These are phyloP conservation scores for Yoshiicerus persimilis DNA, from an alignment of 1,140 invertebrate genomes.

Conservation along the genomic window DNA sequence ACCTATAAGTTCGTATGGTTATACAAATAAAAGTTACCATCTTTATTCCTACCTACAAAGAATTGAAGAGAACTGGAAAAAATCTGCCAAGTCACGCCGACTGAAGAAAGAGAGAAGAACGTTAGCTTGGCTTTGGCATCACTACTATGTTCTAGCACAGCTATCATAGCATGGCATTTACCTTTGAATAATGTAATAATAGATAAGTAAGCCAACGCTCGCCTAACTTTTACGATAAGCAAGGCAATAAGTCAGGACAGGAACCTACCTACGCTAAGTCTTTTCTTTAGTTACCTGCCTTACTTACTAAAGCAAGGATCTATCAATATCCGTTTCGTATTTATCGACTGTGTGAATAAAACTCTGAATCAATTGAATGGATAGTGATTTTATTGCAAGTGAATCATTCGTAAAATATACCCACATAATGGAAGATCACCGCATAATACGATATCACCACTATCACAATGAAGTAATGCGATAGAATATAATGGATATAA, in stretches of 20 bases:
- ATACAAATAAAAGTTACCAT: neutral
- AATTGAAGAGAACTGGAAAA: conserved; percentile 13
- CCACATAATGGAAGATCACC: neutral
- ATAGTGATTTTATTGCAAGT: neutral
- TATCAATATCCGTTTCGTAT: neutral
- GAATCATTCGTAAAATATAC: conserved; percentile 11
- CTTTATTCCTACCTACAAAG: neutral
- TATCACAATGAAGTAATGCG: neutral
- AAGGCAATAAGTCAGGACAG: neutral
- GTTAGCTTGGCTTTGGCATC: neutral
- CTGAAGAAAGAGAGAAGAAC: conserved; percentile 10
- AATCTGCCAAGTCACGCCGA: conserved; percentile 38
- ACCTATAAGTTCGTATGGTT: neutral
- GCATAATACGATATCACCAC: neutral
- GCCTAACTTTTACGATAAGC: neutral
- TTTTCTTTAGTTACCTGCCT: neutral
- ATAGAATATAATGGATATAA: neutral
- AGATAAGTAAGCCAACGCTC: neutral
- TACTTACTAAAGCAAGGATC: neutral
- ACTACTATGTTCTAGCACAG: too few relatives aligned
- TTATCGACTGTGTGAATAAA: neutral
- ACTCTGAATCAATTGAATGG: neutral
- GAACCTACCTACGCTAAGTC: neutral
- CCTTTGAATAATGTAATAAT: neutral
- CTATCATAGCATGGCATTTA: neutral